Base-by-base conservation (phyloP, 2,113 vertebrate genomes). In the Marmota monax region DNA sequence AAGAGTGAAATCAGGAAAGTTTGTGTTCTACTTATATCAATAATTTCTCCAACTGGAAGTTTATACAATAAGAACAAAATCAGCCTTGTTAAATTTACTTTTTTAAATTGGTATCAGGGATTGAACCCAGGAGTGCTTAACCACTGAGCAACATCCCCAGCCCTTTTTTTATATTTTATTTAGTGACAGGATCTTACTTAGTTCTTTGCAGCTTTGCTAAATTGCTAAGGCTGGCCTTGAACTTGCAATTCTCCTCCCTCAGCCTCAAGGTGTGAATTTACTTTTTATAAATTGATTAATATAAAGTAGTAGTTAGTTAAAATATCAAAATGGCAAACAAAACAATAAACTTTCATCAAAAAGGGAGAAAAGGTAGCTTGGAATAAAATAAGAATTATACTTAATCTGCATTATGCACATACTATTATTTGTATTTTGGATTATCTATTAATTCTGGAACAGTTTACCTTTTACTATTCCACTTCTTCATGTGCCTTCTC, bases 381-480 rank as follows among this genome's bases (percentile, higher is more conserved):
- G 25, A 51, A 72, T 82, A 83, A 34, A 65, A 58, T 29, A 76
- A 76, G 29, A 22, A 51, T 53, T 34, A 70, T 39, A 51, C 13
- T 65, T 73, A 73, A 18, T 91, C 9, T 90, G 63, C 72, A 42
- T 74, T 88, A 37, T 69, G 42, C n/a, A 69, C 32, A 67, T 53
- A 56, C 48, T 37, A 58, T 72, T 58, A 74, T 88, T 82, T 56
- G 27, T 58, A 82, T 76, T 76, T 80, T 69, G 39, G 58, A 37
- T 90, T 45, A 58, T 48, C 87, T 90, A 79, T 70, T 67, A 83
- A 83, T 73, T 83, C 45, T 80, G 11, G 45, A 92, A 53, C 56
- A 56, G 32, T 34, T 73, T 82, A 69, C 58, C 37, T 56, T 53
- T 53, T 69, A 79, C n/a, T n/a, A 20, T 16, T 65, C 51, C 17